Evolutionary conservation across 1,140 invertebrate genomes (phyloP), one percentile per base, ranked within the genome.

Genomic region (Hyphantria cunea): DNA sequence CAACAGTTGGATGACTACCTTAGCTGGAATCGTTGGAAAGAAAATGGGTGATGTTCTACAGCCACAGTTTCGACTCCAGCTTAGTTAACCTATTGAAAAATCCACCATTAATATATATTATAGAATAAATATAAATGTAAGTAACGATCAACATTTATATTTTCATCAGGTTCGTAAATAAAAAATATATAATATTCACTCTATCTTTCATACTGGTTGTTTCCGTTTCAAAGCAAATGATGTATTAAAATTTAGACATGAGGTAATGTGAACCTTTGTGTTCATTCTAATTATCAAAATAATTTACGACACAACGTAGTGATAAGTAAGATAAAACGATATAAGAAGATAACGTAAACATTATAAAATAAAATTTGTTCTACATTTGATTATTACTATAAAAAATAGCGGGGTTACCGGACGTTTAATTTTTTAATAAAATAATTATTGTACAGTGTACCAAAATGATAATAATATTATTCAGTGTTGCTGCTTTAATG

Each of bases 321-420:
- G n/a, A n/a, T n/a, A n/a, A n/a, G n/a, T n/a, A n/a, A n/a, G n/a
- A n/a, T n/a, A n/a, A n/a, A n/a, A n/a, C n/a, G n/a, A n/a, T n/a
- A n/a, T n/a, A n/a, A n/a, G n/a, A n/a, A n/a, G 84, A 86, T 86
- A 86, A 84, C 59, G 59, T 48, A 63, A 55, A 56, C 61, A 64
- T 65, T 71, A 66, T 59, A 69, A 80, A 80, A 85, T 84, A 85
- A 83, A 74, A 65, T 50, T 64, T 60, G 66, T 74, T 75, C 56
- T 56, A 69, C 47, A 52, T 50, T 65, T 82, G 80, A 86, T 86
- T 85, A 89, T 80, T 83, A 53, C 61, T 78, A 82, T 82, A n/a
- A 84, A 80, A 74, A 74, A 59, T 63, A 65, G 67, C 72, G 44
- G 32, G 12, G 64, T 51, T 48, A 54, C 54, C 58, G 53, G 68